Base-by-base conservation (phyloP, 2,113 vertebrate genomes). In the Centropus unirufus region DNA sequence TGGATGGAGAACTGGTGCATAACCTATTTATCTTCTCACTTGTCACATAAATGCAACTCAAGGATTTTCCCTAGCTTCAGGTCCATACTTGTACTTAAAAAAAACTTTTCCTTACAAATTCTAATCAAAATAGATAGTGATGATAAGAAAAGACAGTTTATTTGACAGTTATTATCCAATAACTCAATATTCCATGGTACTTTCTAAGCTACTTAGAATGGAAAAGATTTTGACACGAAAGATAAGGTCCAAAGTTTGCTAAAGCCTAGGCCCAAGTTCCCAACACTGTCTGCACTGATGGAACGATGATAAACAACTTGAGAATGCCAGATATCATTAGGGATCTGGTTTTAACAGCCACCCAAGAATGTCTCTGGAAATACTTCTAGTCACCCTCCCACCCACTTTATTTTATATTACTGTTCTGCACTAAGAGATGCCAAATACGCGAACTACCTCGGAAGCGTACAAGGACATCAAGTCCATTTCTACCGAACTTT, bases 391-490 rank as follows among this genome's bases (percentile, higher is more conserved):
- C 0, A 1, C 10, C 15, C 12, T 39, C 5, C 29, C 8, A 1
- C 9, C 6, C 9, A 22, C 34, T 39, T 52, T 62, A 51, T 74
- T 87, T 79, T 42, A 51, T 39, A 6, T 4, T 39, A 58, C 14
- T 67, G 9, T 44, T 82, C 64, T 36, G 8, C 46, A 51, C 46
- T 58, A 36, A 55, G 44, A 82, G 32, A 77, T 57, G 36, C 12
- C 57, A 82, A 82, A 63, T 1, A 7, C 7, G 16, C n/a, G 57
- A 42, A 62, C 54, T 52, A 86, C 79, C 23, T 73, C 30, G 34
- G 15, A 81, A 79, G 40, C 2, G 0, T 26, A 57, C 29, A 15
- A 32, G 18, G 30, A 42, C 29, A 34, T 26, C 0, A 0, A 69
- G 34, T 24, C 39, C 29, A 36, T n/a, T 47, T 59, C 74, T 84